Evolutionary conservation across 2,797 vertebrate genomes (phyloP), one percentile per base, ranked within the genome.

Genomic region (Ceryle rudis): DNA sequence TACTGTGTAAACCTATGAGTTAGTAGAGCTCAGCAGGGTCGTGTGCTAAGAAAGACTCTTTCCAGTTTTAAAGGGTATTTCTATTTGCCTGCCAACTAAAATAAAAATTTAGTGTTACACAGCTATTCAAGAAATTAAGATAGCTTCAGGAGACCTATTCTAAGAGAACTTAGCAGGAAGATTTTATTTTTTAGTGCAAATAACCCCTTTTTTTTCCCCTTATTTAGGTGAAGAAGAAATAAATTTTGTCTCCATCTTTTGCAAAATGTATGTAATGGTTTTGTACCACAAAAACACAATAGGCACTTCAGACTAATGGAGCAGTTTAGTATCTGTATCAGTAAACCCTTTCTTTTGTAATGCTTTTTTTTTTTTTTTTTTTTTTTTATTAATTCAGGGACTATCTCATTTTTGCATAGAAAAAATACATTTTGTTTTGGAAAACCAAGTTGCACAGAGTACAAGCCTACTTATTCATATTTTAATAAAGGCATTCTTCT

Each of bases 401-500:
- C 28, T 21, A 31, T 46, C 26, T 85, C 25, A 26, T 70, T 91
- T 88, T 67, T 47, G 25, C 13, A 58, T 28, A 57, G 67, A 73
- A 93, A 79, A 84, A 78, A 18, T 23, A 75, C 31, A 7, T 70
- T 89, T 74, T 84, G 14, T 86, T 89, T 82, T 55, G 10, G 54
- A 88, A 78, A 75, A 78, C 10, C 10, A 80, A 61, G 29, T n/a
- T 78, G 26, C 41, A 57, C 16, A 72, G 31, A 78, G 14, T 66
- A 55, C 31, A 92, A 87, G 16, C 21, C 46, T 70, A 57, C 18
- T 29, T 69, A 74, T 46, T 82, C 31, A 21, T 67, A 69, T 92
- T 92, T 95, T 87, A 94, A 72, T 93, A 83, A 87, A 89, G 54
- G 16, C 79, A 94, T 96, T 91, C 65, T 74, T 93, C 25, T 91